Conservation (phyloP, 2,797 vertebrate species). For the Macropus fuliginosus region DNA sequence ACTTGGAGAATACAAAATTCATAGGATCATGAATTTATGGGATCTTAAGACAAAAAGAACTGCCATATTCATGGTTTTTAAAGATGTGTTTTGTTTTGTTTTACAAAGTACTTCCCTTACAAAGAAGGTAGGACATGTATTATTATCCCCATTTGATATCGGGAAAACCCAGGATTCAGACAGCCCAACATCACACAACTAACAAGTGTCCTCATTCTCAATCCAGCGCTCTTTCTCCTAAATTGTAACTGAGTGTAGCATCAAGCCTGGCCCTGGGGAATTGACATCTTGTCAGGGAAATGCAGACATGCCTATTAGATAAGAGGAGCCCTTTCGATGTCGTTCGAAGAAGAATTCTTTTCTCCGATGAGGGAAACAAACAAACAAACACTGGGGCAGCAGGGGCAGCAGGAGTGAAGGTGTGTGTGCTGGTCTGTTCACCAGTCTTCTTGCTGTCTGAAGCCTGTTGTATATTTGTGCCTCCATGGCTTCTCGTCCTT, state of each 20-base stretch:
- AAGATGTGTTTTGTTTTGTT: background rate
- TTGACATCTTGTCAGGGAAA: background rate
- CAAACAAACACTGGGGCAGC: constrained; percentile 39
- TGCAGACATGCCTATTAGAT: background rate
- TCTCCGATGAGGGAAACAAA: constrained; percentile 53
- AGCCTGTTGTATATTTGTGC: constrained; percentile 87
- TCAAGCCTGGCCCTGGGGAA: constrained; percentile 23
- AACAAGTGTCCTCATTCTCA: background rate
- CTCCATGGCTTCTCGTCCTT: constrained; percentile 87
- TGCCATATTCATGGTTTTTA: background rate
- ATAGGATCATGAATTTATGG: background rate
- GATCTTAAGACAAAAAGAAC: background rate
- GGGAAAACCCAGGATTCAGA: background rate
- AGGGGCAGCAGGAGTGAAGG: constrained; percentile 14
- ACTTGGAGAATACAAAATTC: background rate
- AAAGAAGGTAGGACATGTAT: background rate
- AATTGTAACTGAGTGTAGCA: background rate
- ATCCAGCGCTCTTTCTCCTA: background rate
- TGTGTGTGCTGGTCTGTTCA: constrained; percentile 41
- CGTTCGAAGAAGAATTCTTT: background rate
- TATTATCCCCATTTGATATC: background rate
- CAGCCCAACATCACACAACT: background rate
- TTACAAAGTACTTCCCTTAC: background rate
- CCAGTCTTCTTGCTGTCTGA: constrained; percentile 64
- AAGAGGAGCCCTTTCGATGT: background rate